Base-by-base conservation (phyloP, 2,888 invertebrate genomes). In the Steinernema hermaphroditum region DNA sequence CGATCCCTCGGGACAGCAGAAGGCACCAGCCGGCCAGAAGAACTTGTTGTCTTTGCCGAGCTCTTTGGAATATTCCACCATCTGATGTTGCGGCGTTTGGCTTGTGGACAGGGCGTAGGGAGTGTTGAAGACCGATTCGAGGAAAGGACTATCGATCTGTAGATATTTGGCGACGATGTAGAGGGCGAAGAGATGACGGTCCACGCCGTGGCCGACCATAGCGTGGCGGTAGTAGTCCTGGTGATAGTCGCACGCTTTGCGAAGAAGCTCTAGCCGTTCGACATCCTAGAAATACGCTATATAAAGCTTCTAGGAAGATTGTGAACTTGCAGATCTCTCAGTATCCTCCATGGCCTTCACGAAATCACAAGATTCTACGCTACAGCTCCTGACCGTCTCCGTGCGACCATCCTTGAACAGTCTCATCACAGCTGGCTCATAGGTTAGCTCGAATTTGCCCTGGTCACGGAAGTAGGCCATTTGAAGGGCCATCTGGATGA, bases 341-440 rank as follows among this genome's bases (percentile, higher is more conserved):
- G 91, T 89, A 87, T 93, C 90, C 70, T 91, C 90, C 96, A 97
- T 96, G 0, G 95, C 90, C 85, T 91, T 92, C 2, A 95, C 96
- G 93, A 96, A 98, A 0, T 90, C 92, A n/a, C 92, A 91, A 32
- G 96, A 95, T 88, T 96, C 94, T 41, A 92, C 91, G 16, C 95
- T 94, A 86, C 96, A 96, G 0, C 96, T 94, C 74, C 97, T 90
- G 0, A 97, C 96, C 0, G 97, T 97, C 89, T 97, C 97, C 0
- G 97, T 97, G 79, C 97, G 91, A 0, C 97, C 97, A 89, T 96
- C 96, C 74, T 94, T 91, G 90, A 92, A 97, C 80, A 97, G 89
- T 74, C 97, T 90, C 0, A 96, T 97, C 95, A 97, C 97, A 12
- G 95, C 95, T 0, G 97, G 96, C 89, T 97, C 97, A 87, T 97